Conservation (phyloP, 2,888 invertebrate genomes). For the Lepeophtheirus nordmannii region DNA sequence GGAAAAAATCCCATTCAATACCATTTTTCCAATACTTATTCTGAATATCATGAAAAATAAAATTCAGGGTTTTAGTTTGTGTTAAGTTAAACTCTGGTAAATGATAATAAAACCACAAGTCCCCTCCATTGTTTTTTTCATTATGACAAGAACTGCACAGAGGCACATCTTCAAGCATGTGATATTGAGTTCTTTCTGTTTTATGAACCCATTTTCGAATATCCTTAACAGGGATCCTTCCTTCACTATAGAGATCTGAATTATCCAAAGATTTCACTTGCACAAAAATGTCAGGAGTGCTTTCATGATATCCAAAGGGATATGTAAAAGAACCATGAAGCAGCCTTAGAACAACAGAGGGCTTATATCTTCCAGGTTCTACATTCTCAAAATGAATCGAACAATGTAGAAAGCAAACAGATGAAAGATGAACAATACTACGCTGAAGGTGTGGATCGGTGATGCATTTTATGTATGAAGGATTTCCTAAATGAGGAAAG, state of each 20-base stretch:
- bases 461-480: not conserved
- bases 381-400: not conserved
- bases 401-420: not conserved
- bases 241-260: not conserved
- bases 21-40: not conserved
- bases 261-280: not conserved
- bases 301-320: not conserved
- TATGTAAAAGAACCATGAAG: not conserved
- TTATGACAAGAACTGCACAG: not conserved
- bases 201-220: not conserved
- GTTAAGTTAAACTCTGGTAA: not conserved
- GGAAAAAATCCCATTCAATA: not conserved
- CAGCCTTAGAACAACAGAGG: not conserved
- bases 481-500: not conserved
- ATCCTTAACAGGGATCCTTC: not conserved
- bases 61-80: not conserved
- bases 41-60: not conserved
- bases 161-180: not conserved
- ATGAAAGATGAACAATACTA: not conserved
- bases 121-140: not conserved
- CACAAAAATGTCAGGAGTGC: not conserved
- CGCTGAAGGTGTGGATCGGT: not conserved
- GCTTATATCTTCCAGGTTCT: not conserved
- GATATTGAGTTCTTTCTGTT: not conserved
- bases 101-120: not conserved